Evolutionary conservation across 2,797 vertebrate species (phyloP), one percentile per base, ranked within the genome.

Genomic region (Ara ararauna): DNA sequence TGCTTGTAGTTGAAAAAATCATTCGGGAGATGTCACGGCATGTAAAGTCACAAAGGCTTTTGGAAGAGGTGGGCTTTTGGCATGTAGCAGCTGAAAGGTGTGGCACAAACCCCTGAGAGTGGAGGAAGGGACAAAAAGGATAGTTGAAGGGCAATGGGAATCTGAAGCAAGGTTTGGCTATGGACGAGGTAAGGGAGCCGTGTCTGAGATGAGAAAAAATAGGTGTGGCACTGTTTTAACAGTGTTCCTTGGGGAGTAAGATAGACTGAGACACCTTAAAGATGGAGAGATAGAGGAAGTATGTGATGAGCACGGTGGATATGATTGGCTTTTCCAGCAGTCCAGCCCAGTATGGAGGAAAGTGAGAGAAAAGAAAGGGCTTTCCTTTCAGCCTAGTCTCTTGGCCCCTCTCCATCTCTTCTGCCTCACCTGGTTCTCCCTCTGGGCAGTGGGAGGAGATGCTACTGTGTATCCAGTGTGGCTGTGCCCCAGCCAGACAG

Each of bases 221-320:
- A 58, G 44, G 45, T 23, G 14, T 65, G 27, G 16, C n/a, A 16
- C 26, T 32, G 15, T 65, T 79, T 64, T 67, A 42, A 19, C 45
- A 8, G 23, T 47, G 32, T 77, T 86, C 3, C 1, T 66, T 27
- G 17, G 14, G 36, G 24, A 89, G 19, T 66, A 24, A 56, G 26
- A 17, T n/a, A 68, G 66, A 27, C 64, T 67, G 76, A 91, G 29
- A 20, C 2, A 24, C 62, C 60, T 90, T 90, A 32, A 48, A 91
- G 93, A 72, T 24, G 10, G 53, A 62, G 40, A 34, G 40, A 34
- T 4, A 56, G 44, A 58, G 42, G 18, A 73, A 70, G 8, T 40
- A 10, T 22, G 30, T 76, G n/a, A n/a, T 0, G 0, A 67, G 56
- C 9, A 5, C n/a, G 10, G 45, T 61, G 45, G 21, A 21, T 3